A percentile compares a stretch with the other conserved stretches of the same genome.
phyloP scores from a whole-genome alignment of 2,113 vertebrate genomes.

The Orthonyx spaldingii region DNA sequence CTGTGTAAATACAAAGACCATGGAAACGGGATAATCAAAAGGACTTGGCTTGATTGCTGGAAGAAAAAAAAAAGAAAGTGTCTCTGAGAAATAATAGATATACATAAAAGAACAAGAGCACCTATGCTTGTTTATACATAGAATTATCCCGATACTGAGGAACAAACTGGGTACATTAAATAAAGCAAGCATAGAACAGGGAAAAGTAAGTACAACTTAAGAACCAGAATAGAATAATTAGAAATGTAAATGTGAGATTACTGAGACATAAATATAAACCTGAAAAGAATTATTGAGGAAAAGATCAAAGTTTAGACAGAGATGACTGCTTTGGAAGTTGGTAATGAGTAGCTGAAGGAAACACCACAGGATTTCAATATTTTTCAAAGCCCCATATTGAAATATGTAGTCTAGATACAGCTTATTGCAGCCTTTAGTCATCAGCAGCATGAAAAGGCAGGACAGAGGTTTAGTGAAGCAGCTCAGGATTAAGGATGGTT shows the following conservation, averaged over 20 bases:
- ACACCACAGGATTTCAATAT: neutral
- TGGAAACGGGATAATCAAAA: neutral
- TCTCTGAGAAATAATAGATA: neutral
- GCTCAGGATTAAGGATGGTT: neutral
- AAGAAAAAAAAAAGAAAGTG: neutral
- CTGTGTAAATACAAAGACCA: neutral
- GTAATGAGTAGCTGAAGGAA: neutral
- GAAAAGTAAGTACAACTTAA: neutral
- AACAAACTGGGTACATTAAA: neutral
- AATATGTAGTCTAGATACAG: neutral
- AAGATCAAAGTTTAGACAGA: neutral
- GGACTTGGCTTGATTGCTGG: neutral
- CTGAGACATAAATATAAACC: neutral
- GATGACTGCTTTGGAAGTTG: neutral
- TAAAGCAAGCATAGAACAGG: neutral
- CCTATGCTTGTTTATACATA: neutral
- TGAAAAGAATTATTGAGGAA: neutral
- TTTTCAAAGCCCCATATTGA: neutral
- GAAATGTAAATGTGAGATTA: neutral
- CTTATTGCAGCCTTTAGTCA: neutral
- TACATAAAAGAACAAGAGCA: neutral
- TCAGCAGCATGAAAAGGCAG: neutral
- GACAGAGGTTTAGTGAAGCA: neutral
- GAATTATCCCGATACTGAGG: neutral
- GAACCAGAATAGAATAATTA: neutral